A percentile compares a stretch with the other conserved stretches of the same genome.
These are phyloP conservation scores for Cacoxenus indagator DNA, from an alignment of 2,888 invertebrate genomes.

Conservation along the genomic window DNA sequence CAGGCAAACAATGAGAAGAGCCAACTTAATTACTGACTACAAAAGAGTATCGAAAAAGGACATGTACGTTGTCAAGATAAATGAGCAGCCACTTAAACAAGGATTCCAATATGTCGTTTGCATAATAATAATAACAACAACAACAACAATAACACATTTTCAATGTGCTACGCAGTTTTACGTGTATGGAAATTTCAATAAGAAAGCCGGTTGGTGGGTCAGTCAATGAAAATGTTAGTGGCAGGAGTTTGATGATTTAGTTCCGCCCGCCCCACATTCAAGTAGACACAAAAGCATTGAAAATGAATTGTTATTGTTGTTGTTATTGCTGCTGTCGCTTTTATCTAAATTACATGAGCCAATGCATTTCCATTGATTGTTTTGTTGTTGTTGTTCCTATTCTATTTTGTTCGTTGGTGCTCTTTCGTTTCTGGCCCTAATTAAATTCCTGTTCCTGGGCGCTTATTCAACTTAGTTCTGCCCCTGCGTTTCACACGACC, in stretches of 20 bases:
- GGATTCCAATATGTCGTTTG: conserved; percentile 4
- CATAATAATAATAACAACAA: too few relatives aligned
- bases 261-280: background rate
- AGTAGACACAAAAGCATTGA: too few relatives aligned
- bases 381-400: background rate
- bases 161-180: background rate
- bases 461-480: too few relatives aligned
- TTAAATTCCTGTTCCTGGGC: conserved; percentile 5
- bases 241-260: background rate
- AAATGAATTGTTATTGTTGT: background rate
- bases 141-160: background rate
- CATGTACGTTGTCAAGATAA: background rate
- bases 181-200: background rate
- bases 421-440: background rate
- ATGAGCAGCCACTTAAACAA: conserved; percentile 5
- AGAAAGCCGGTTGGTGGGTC: background rate
- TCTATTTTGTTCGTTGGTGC: background rate
- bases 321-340: background rate
- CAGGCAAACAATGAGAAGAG: background rate
- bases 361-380: background rate
- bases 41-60: background rate
- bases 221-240: background rate
- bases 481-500: too few relatives aligned
- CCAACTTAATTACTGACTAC: conserved; percentile 1
- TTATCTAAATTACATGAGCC: background rate